Base-by-base conservation (phyloP, 2,888 invertebrate genomes). In the Dolomedes plantarius region DNA sequence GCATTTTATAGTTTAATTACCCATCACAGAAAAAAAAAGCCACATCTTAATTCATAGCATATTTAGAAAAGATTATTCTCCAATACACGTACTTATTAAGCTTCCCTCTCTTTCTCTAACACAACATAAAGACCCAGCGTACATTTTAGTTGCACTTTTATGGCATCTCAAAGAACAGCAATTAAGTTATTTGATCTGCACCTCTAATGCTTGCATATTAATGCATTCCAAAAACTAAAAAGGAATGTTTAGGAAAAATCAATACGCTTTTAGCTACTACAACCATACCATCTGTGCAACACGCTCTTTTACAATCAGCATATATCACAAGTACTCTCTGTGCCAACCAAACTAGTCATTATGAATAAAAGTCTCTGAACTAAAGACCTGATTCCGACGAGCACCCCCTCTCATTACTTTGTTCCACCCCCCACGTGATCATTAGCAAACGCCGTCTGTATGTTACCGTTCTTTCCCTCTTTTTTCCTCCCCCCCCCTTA, bases 281-380 rank as follows among this genome's bases (percentile, higher is more conserved):
- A 56, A 56, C 56, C 23, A 23, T 23, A 23, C 56, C 56, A 56
- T 56, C 56, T 56, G 56, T 56, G 56, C 56, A 56, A 56, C 56
- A 56, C 56, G 56, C 56, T 56, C 23, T 23, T 56, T 56, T 56
- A 23, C 56, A 56, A 56, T 56, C 56, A 56, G 23, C 56, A 56
- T 56, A 56, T 56, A 56, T 56, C 56, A 56, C 56, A 23, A 56
- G 56, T 56, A 56, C 23, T 56, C 23, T 16, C 16, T 11, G 11
- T 46, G 3, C 19, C 7, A 36, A 69, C 29, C 13, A 32, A 69
- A 19, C 39, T 19, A 39, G 69, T 69, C 69, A 69, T 69, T 27
- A 69, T 69, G 69, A 69, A 2, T 41, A 36, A 69, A n/a, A 69
- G 28, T 41, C 28, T 16, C 27, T 41, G 41, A 41, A 69, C 69